A percentile compares a stretch with the other conserved stretches of the same genome.
These are phyloP conservation scores for Hybos culiciformis DNA, from an alignment of 2,888 invertebrate genomes.

Conservation along the genomic window DNA sequence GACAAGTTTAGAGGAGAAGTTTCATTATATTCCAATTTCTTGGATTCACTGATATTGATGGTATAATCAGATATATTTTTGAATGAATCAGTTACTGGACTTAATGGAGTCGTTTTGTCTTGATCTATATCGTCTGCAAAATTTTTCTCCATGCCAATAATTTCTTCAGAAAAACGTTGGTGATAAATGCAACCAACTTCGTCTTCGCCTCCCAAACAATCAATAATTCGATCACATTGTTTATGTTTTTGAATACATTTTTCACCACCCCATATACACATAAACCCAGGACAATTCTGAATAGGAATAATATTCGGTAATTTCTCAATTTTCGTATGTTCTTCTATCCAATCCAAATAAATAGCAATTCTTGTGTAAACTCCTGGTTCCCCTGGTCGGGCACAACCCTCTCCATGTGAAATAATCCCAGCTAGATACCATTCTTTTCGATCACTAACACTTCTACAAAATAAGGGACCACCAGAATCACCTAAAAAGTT, in stretches of 20 bases:
- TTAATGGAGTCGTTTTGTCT: too few species aligned
- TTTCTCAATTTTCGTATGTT: constrained; percentile 30
- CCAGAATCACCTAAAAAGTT: constrained; percentile 60
- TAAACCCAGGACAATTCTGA: constrained; percentile 57
- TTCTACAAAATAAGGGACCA: constrained; percentile 68
- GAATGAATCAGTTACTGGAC: too few species aligned
- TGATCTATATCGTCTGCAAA: too few species aligned
- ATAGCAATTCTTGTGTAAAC: constrained; percentile 67
- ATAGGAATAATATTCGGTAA: constrained; percentile 38
- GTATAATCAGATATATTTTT: too few species aligned
- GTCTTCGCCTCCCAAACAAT: constrained; percentile 70
- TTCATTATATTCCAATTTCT: too few species aligned
- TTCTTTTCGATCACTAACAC: constrained; percentile 48
- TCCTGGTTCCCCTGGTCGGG: constrained; percentile 62
- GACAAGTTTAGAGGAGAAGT: too few species aligned
- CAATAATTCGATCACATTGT: constrained; percentile 57
- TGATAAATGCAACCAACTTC: constrained; percentile 50
- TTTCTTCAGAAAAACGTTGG: too few species aligned
- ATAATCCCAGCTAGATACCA: constrained; percentile 77
- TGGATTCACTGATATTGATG: too few species aligned
- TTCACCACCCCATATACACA: constrained; percentile 48
- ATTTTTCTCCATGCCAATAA: too few species aligned
- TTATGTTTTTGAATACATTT: constrained; percentile 52
- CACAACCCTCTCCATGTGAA: constrained; percentile 80
- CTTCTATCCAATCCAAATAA: constrained; percentile 59